These are phyloP conservation scores for Thera obeliscata DNA, from an alignment of 2,888 invertebrate genomes.

Conservation along the genomic window DNA sequence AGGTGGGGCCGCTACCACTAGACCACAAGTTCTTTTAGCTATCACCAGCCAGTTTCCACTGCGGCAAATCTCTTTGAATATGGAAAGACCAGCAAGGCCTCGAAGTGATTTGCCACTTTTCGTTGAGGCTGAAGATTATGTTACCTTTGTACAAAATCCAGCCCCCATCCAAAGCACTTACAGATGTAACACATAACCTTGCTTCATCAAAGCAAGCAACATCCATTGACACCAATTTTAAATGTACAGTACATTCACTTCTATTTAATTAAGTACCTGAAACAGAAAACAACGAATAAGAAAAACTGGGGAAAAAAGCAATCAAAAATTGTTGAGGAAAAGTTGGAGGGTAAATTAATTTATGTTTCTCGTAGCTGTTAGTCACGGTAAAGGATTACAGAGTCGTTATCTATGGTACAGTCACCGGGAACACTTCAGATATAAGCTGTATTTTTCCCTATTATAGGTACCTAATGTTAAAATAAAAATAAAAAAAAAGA, in stretches of 20 bases:
- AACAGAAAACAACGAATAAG: constrained; percentile 6
- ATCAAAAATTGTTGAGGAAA: constrained; percentile 6
- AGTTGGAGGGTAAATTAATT: constrained; percentile 8
- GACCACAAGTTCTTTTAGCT: too few relatives aligned
- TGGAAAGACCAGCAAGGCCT: too few relatives aligned
- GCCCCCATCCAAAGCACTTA: constrained; percentile 59
- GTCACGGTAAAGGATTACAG: constrained; percentile 19
- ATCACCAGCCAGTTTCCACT: too few relatives aligned
- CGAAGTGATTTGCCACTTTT: too few relatives aligned
- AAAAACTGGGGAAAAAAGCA: constrained; percentile 11
- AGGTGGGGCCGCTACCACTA: too few relatives aligned
- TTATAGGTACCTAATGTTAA: too few relatives aligned
- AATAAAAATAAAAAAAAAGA: too few relatives aligned
- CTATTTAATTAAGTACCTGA: constrained; percentile 7
- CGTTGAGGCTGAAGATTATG: too few relatives aligned
- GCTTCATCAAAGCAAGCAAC: constrained; percentile 14
- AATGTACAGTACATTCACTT: constrained; percentile 5
- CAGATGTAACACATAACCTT: constrained; percentile 64
- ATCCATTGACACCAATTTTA: constrained; percentile 17
- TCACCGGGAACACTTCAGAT: neutral
- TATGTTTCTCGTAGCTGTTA: constrained; percentile 1
- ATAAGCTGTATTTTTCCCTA: too few relatives aligned
- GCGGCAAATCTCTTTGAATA: too few relatives aligned
- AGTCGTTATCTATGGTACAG: neutral
- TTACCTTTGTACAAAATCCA: constrained; percentile 69